These are phyloP conservation scores for Thamnophis sirtalis DNA, from an alignment of 2,113 vertebrate genomes.

Conservation along the genomic window DNA sequence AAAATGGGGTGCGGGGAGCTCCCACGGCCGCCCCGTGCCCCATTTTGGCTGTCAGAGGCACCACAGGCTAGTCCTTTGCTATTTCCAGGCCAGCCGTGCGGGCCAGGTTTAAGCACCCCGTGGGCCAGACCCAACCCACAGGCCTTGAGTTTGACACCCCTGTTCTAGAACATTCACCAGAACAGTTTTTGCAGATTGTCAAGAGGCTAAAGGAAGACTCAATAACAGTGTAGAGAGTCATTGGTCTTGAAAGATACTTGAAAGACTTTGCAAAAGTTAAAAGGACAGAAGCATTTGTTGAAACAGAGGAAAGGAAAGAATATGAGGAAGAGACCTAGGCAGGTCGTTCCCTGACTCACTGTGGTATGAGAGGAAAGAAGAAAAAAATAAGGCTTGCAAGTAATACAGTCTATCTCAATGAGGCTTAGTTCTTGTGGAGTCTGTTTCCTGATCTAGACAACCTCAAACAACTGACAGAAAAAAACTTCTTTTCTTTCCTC, in stretches of 20 bases:
- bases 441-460: not conserved
- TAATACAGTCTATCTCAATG: not conserved
- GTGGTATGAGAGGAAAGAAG: not conserved
- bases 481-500: not conserved
- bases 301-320: not conserved
- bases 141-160: no score
- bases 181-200: not conserved
- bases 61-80: no score
- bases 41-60: no score
- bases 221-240: not conserved
- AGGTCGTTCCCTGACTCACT: not conserved
- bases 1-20: no score
- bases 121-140: no score
- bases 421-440: not conserved
- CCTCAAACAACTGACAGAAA: not conserved
- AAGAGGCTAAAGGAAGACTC: not conserved
- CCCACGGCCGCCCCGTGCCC: no score
- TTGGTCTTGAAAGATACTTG: not conserved
- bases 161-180: not conserved
- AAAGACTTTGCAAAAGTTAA: not conserved
- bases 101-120: no score
- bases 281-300: not conserved
- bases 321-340: not conserved
- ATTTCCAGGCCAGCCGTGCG: no score
- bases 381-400: not conserved